These are phyloP conservation scores for Eptesicus fuscus DNA, from an alignment of 2,113 vertebrate genomes.

Conservation along the genomic window DNA sequence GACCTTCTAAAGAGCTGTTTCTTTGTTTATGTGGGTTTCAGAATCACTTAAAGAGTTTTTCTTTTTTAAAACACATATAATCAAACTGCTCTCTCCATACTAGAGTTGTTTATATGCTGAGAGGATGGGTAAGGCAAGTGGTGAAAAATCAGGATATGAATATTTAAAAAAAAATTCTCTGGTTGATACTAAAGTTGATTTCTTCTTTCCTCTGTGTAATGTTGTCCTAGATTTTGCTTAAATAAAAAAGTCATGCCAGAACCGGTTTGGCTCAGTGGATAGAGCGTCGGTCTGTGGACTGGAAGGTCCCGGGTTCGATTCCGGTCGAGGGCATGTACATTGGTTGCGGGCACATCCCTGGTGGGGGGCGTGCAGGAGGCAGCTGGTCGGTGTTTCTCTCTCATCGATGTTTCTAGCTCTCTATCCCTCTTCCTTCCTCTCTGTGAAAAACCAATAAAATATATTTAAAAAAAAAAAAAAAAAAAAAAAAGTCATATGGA, in stretches of 20 bases:
- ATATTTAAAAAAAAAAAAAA: neutral
- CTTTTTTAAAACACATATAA: neutral
- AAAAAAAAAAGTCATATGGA: neutral
- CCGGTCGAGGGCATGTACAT: too few relatives aligned
- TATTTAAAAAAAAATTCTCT: neutral
- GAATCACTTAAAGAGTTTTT: neutral
- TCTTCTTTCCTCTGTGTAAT: neutral
- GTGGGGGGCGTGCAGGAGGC: too few relatives aligned
- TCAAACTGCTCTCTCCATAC: neutral
- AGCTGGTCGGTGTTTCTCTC: too few relatives aligned
- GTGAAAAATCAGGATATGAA: neutral
- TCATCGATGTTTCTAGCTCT: too few relatives aligned
- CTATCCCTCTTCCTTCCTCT: too few relatives aligned
- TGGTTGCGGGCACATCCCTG: too few relatives aligned
- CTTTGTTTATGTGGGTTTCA: neutral
- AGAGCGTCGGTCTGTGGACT: too few relatives aligned
- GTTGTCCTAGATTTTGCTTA: neutral
- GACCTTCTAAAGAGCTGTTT: neutral
- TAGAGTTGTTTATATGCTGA: neutral
- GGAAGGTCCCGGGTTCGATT: too few relatives aligned
- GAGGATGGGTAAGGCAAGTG: neutral
- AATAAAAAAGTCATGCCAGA: neutral
- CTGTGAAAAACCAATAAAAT: too few relatives aligned
- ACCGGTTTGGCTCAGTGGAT: too few relatives aligned
- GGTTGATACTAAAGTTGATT: neutral